Evolutionary conservation across 2,888 invertebrate genomes (phyloP), one percentile per base, ranked within the genome.

Genomic region (Nomada hirtipes): DNA sequence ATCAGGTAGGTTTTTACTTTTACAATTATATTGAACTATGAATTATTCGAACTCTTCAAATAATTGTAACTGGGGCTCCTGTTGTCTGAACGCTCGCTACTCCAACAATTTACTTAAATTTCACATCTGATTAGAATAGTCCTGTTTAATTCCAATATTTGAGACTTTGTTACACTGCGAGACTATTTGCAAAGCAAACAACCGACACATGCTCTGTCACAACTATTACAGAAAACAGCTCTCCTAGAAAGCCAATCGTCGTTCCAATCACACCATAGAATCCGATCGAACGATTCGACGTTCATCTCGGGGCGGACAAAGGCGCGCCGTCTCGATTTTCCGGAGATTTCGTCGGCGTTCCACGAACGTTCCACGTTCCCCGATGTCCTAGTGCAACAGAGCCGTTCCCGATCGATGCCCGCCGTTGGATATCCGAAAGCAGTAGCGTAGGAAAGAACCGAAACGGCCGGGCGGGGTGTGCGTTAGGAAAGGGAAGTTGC

Each of bases 401-500:
- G 83, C 77, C 50, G 79, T 42, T 71, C 55, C 65, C 83, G 87
- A 87, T 88, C 88, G 87, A 88, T 88, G 88, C 87, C 87, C 88
- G 83, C 80, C 86, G 86, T 81, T 89, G 86, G 88, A 89, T 89
- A 88, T 86, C 82, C 87, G 83, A 83, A 84, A 63, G 79, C 80
- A 79, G 23, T 10, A 76, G 79, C 84, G 87, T 84, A 86, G 87
- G 87, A 91, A 91, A 91, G 90, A 89, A 91, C 76, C 89, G 88
- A 88, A 90, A 90, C 86, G 83, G 76, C 84, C 81, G 85, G 82
- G 86, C 70, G 81, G 83, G 85, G 84, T 85, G 90, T 87, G 90
- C 87, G 88, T 89, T 90, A 88, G 91, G 89, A 91, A 85, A 92
- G 92, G 92, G 90, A 93, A 92, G 93, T 93, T 92, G 93, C 92